Conservation (phyloP, 2,797 vertebrate species). For the Cossypha dichroa region DNA sequence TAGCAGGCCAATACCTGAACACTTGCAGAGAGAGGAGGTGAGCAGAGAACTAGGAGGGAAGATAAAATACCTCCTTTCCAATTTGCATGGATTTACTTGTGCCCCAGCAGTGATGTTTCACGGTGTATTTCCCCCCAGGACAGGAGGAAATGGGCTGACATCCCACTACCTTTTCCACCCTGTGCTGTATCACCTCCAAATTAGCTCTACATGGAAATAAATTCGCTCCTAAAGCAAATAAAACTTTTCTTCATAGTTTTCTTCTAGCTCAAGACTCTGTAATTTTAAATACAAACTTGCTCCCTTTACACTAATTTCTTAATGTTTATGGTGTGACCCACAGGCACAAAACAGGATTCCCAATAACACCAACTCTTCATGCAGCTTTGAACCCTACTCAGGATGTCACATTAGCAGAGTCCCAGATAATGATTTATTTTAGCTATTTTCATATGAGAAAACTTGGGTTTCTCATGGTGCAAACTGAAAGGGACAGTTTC, state of each 20-base stretch:
- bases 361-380: accelerated
- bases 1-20: neutral
- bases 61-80: neutral
- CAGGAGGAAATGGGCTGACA: neutral
- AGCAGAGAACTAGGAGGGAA: neutral
- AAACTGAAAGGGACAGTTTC: neutral
- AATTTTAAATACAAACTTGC: neutral
- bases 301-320: neutral
- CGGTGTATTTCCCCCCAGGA: accelerated
- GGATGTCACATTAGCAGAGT: neutral
- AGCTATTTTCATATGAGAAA: neutral
- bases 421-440: neutral
- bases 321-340: neutral
- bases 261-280: neutral
- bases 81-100: neutral
- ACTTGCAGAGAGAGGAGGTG: neutral
- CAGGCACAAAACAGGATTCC: neutral
- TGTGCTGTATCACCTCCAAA: neutral
- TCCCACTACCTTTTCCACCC: neutral
- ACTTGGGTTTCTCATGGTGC: neutral
- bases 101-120: neutral
- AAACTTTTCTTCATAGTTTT: neutral
- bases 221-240: neutral
- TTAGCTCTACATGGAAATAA: neutral
- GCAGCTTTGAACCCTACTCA: neutral